Base-by-base conservation (phyloP, 2,797 vertebrate species). In the Mormyrus hasselquistii region DNA sequence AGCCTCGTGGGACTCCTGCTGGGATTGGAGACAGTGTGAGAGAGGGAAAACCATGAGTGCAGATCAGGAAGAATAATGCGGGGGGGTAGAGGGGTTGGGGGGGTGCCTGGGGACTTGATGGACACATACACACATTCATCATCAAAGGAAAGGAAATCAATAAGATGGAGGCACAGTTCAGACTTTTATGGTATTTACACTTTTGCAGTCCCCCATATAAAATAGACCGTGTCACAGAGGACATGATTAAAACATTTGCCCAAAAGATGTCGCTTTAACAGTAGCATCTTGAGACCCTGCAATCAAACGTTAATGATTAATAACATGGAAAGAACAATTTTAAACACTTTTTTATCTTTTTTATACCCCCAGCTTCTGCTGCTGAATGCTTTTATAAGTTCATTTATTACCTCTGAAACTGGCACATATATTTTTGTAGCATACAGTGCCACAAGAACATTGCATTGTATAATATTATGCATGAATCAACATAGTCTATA, bases 131-230 rank as follows among this genome's bases (percentile, higher is more conserved):
- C 84, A 55, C 52, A 55, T 22, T 53, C 84, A 86, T 88, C 87
- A 55, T 22, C 57, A 53, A 79, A 41, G 82, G 82, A 90, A 87
- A 65, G 87, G 44, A 85, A 90, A 83, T 89, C 86, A 57, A 59
- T 82, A 88, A 89, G 53, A 12, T 5, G 34, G 52, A 83, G 50
- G 86, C 73, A 62, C 50, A 4, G 53, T 84, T 88, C 62, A 52
- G n/a, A 83, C 53, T 59, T 73, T 16, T 59, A 59, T 25, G 87
- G 38, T 53, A 83, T 55, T 44, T 89, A 84, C 57, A 83, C 88
- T n/a, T 44, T 19, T 19, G 34, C 16, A 59, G 38, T 25, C n/a
- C 76, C 88, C 12, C 52, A 29, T 29, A 59, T 34, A 83, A 49
- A 65, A 57, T n/a, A 85, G 47, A 4, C 22, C 7, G 19, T 41